A percentile compares a stretch with the other conserved stretches of the same genome.
These are phyloP conservation scores for Drosophila fuyamai DNA, from an alignment of 1,140 invertebrate genomes.

Conservation along the genomic window DNA sequence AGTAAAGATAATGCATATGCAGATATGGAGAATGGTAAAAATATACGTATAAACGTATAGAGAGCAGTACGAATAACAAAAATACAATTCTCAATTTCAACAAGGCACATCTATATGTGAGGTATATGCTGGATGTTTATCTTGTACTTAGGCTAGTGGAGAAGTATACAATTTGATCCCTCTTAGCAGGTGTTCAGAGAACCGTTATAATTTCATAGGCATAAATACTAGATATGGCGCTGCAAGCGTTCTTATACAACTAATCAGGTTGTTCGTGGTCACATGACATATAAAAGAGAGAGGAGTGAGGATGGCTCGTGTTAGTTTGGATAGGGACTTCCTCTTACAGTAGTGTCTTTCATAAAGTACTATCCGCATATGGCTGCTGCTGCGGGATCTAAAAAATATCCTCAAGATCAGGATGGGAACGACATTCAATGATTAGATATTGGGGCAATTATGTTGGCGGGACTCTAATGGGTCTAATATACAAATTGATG, in stretches of 20 bases:
- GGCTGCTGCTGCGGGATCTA: constrained; percentile 9
- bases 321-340: constrained; percentile 16
- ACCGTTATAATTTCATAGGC: constrained; percentile 13
- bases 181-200: constrained; percentile 5
- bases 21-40: constrained; percentile 31
- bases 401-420: neutral
- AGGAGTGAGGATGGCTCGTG: constrained; percentile 5
- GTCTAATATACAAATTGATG: neutral
- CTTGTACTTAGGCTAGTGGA: constrained; percentile 11
- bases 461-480: too few species aligned
- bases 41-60: constrained; percentile 2
- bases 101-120: constrained; percentile 27
- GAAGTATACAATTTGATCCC: constrained; percentile 24
- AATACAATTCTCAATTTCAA: constrained; percentile 15
- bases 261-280: constrained; percentile 51
- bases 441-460: neutral
- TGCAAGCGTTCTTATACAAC: constrained; percentile 32
- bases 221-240: constrained; percentile 51
- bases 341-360: constrained; percentile 52
- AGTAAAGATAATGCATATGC: constrained; percentile 8
- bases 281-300: constrained; percentile 29
- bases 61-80: constrained; percentile 18
- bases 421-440: neutral
- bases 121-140: constrained; percentile 10
- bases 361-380: constrained; percentile 52